These are phyloP conservation scores for Cosmorhoe ocellata DNA, from an alignment of 2,888 invertebrate genomes.

Conservation along the genomic window DNA sequence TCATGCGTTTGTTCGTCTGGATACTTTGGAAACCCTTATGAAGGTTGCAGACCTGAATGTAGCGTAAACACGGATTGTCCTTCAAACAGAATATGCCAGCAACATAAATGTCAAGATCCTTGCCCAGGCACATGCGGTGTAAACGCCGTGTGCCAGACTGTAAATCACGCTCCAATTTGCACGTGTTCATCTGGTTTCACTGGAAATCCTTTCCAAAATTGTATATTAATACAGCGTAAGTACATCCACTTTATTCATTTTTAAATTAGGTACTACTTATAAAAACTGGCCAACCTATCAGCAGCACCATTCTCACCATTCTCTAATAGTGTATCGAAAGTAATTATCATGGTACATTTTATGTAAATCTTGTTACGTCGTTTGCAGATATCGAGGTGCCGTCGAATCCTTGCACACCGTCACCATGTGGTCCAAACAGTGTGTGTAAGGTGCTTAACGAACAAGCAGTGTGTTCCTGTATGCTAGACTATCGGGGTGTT, in stretches of 20 bases:
- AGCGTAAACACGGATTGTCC: conserved; percentile 88
- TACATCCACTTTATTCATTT: no score
- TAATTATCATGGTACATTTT: no score
- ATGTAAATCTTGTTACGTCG: conserved; percentile 2
- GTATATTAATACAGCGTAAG: conserved; percentile 59
- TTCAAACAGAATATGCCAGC: conserved; percentile 87
- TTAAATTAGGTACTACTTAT: no score
- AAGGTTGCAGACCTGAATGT: conserved; percentile 89
- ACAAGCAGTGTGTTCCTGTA: conserved; percentile 88
- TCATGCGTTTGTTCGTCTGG: conserved; percentile 86
- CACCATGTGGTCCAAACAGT: conserved; percentile 92
- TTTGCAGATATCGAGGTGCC: conserved; percentile 59
- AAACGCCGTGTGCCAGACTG: conserved; percentile 87
- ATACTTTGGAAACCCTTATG: conserved; percentile 85
- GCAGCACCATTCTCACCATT: no score
- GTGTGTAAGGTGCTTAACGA: conserved; percentile 88
- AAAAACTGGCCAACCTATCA: no score
- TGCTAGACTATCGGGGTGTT: conserved; percentile 84
- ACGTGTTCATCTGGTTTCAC: conserved; percentile 85
- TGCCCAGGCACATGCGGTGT: conserved; percentile 89
- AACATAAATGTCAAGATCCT: conserved; percentile 89
- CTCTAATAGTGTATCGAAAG: no score
- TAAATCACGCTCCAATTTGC: conserved; percentile 88
- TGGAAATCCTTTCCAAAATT: conserved; percentile 82
- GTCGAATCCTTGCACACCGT: conserved; percentile 86